Evolutionary conservation across 2,113 vertebrate species (phyloP).

Genomic region (Psittacula cyanocephala): DNA sequence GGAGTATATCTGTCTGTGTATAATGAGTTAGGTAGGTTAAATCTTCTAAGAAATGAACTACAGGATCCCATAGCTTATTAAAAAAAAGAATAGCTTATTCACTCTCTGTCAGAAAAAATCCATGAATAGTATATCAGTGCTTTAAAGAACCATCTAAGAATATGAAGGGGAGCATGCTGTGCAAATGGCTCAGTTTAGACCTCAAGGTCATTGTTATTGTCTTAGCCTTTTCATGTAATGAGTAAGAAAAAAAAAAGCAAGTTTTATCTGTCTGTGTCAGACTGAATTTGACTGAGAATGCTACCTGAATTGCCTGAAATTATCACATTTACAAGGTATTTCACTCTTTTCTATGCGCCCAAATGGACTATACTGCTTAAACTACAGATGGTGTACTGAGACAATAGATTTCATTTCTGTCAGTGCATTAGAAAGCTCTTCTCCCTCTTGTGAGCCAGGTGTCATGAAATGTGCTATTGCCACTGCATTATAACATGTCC

Average conservation of each 20-base stretch:
- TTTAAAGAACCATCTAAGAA: slow-evolving; percentile 32
- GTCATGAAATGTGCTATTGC: neutral
- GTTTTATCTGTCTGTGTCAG: slow-evolving; percentile 9
- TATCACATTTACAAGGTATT: neutral
- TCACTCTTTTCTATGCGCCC: neutral
- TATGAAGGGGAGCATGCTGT: slow-evolving; percentile 5
- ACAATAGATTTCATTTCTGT: neutral
- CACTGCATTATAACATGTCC: neutral
- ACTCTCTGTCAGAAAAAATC: neutral
- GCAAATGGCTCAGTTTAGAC: slow-evolving; percentile 22
- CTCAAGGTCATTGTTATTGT: neutral
- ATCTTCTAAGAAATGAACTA: slow-evolving; percentile 16
- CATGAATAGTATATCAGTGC: neutral
- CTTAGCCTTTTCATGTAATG: slow-evolving; percentile 3
- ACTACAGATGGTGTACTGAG: neutral
- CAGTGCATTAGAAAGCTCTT: neutral
- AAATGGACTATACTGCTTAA: neutral
- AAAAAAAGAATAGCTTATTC: slow-evolving; percentile 2
- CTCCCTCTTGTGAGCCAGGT: neutral
- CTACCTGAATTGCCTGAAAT: slow-evolving; percentile 9
- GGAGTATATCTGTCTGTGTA: neutral
- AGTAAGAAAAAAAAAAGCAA: neutral
- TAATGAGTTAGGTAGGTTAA: slow-evolving; percentile 23
- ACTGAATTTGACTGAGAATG: neutral
- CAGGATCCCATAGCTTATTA: slow-evolving; percentile 6